Evolutionary conservation across 92 coral and sea anemone genomes (phyloP).

Genomic region (Virgularia gustaviana): DNA sequence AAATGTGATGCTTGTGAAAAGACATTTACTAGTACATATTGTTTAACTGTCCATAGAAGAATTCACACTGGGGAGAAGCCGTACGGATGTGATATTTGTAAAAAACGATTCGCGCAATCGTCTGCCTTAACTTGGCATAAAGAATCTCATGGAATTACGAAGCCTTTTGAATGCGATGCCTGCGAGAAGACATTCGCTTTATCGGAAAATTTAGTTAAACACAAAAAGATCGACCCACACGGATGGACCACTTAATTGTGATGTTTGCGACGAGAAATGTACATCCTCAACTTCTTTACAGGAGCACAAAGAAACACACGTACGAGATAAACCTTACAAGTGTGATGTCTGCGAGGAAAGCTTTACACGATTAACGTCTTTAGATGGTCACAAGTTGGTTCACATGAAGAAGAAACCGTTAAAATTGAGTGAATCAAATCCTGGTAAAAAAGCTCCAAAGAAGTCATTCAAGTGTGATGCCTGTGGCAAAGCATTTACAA

Average conservation of each 20-base stretch:
- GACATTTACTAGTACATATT: neutral
- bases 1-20: slow-evolving; percentile 1
- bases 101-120: neutral
- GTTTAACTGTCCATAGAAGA: too few relatives aligned
- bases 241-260: slow-evolving; percentile 1
- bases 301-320: neutral
- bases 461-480: too few relatives aligned
- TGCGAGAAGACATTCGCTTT: neutral
- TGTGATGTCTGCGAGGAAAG: too few relatives aligned
- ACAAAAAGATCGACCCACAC: neutral
- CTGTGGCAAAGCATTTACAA: neutral
- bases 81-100: neutral
- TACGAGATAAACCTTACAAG: neutral
- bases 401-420: too few relatives aligned
- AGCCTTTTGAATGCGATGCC: neutral
- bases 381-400: too few relatives aligned
- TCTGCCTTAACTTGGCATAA: neutral
- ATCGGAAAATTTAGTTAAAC: neutral
- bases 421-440: too few relatives aligned
- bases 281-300: neutral
- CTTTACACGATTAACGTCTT: too few relatives aligned
- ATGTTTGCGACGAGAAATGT: slow-evolving; percentile 1
- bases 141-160: neutral
- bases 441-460: too few relatives aligned
- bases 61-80: too few relatives aligned